phyloP scores from a whole-genome alignment of 2,113 vertebrate species.

The Nipponia nippon region DNA sequence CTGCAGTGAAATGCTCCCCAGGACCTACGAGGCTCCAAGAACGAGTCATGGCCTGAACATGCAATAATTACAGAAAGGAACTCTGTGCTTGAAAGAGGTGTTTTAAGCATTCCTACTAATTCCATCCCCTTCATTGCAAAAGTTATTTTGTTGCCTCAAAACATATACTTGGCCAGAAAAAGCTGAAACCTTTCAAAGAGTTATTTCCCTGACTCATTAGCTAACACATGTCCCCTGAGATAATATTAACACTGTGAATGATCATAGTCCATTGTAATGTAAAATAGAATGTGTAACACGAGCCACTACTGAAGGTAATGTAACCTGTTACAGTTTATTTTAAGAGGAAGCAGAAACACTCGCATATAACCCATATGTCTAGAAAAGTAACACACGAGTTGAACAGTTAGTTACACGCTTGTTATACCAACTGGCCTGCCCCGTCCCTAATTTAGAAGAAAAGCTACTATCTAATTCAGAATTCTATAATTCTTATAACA shows the following conservation, averaged over 20 bases:
- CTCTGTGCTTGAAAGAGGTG: background rate
- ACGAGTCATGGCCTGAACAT: background rate
- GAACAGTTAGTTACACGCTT: fast-evolving
- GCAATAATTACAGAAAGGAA: background rate
- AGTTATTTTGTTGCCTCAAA: background rate
- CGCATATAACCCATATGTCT: background rate
- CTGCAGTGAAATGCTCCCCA: background rate
- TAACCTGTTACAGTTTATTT: background rate
- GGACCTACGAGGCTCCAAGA: background rate
- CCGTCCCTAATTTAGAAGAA: background rate
- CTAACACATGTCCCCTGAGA: background rate
- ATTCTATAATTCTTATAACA: background rate
- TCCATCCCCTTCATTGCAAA: background rate
- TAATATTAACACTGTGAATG: background rate
- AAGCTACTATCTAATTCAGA: background rate
- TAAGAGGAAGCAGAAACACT: background rate
- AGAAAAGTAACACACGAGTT: background rate
- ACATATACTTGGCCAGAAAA: background rate
- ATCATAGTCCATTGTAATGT: background rate
- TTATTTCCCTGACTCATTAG: background rate
- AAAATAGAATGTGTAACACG: background rate
- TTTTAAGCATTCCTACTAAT: background rate
- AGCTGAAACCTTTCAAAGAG: background rate
- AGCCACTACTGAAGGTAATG: background rate
- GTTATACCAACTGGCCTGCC: background rate